Conservation (phyloP, 2,888 invertebrate genomes). For the Ischnura elegans region DNA sequence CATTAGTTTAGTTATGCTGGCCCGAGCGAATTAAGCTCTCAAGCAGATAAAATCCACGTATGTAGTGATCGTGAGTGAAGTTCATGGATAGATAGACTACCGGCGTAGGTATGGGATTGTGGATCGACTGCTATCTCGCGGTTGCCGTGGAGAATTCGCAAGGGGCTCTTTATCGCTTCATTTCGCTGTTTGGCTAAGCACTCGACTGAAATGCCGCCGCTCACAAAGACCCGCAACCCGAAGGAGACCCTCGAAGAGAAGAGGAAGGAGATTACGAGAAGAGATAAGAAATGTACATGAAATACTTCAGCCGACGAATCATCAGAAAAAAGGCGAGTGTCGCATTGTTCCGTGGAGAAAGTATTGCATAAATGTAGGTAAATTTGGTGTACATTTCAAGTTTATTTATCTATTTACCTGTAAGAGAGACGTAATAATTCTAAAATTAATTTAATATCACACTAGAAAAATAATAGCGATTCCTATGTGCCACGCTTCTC, state of each 20-base stretch:
- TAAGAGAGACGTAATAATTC: too few species aligned
- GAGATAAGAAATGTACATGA: too few species aligned
- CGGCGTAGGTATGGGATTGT: not conserved
- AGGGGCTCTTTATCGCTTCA: not conserved
- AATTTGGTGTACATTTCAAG: too few species aligned
- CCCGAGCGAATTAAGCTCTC: too few species aligned
- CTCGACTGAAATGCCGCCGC: not conserved
- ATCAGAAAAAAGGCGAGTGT: constrained; percentile 11
- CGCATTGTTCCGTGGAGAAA: not conserved
- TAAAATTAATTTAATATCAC: too few species aligned
- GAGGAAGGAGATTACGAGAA: not conserved
- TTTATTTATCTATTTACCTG: too few species aligned
- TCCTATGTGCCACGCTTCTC: too few species aligned
- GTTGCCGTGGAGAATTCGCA: not conserved
- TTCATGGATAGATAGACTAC: not conserved
- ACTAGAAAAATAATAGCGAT: too few species aligned
- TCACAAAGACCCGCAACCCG: not conserved
- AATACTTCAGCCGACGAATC: not conserved
- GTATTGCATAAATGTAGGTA: too few species aligned
- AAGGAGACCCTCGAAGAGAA: not conserved
- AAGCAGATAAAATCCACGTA: not conserved
- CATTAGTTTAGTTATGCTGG: too few species aligned
- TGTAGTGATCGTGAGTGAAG: too few species aligned
- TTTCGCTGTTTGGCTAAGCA: not conserved
- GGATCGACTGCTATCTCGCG: not conserved